phyloP scores from a whole-genome alignment of 1,140 invertebrate genomes.

The Pseudomyrmex flavicornis region DNA sequence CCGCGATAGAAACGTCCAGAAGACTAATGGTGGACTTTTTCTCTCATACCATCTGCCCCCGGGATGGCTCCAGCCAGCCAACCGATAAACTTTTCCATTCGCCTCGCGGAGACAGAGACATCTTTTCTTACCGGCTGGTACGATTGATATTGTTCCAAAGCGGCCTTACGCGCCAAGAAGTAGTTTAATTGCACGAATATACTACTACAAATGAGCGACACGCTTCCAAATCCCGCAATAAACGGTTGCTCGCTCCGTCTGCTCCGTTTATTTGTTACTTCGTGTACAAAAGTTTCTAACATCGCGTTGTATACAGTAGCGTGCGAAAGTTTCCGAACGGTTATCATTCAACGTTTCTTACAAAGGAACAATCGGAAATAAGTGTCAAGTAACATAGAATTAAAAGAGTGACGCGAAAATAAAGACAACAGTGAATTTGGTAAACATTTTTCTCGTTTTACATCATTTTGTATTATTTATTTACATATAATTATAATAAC shows the following conservation, averaged over 20 bases:
- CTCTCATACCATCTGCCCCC: conserved; percentile 44
- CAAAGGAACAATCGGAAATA: no score
- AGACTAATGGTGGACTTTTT: conserved; percentile 71
- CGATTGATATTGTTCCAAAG: conserved; percentile 51
- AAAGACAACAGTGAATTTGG: no score
- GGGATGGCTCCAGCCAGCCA: conserved; percentile 50
- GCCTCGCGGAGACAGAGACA: conserved; percentile 27
- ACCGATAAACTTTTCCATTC: conserved; percentile 57
- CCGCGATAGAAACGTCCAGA: conserved; percentile 68
- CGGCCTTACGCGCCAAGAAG: background rate
- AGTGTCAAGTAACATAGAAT: no score
- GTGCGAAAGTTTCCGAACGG: no score
- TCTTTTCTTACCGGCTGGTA: conserved; percentile 16
- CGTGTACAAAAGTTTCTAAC: background rate
- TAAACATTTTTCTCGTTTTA: no score
- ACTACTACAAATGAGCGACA: conserved; percentile 35
- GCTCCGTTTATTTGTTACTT: conserved; percentile 15
- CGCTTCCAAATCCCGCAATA: conserved; percentile 15
- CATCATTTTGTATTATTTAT: no score
- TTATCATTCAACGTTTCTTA: no score
- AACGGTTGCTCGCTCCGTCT: conserved; percentile 9
- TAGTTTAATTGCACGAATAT: conserved; percentile 40
- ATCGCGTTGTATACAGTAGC: background rate
- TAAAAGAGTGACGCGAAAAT: no score
- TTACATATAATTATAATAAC: no score